Evolutionary conservation across 2,888 invertebrate genomes (phyloP).

Genomic region (Hesperia comma): DNA sequence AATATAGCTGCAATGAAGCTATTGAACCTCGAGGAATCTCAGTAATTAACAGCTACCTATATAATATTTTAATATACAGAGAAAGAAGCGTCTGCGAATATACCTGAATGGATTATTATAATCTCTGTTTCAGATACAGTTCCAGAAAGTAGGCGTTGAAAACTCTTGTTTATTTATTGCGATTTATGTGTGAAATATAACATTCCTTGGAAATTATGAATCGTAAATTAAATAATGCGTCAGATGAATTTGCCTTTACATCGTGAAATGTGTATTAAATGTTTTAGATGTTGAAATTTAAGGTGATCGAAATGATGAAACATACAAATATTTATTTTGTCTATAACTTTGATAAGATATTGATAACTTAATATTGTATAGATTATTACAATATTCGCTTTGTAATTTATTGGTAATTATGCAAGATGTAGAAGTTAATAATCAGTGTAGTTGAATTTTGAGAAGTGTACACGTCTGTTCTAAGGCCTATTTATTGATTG

Average conservation of each 20-base stretch:
- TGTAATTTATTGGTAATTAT: neutral
- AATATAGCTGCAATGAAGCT: neutral
- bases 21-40: neutral
- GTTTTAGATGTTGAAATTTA: constrained; percentile 9
- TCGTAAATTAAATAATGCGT: neutral
- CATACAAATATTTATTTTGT: constrained; percentile 24
- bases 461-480: neutral
- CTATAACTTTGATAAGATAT: constrained; percentile 12
- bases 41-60: neutral
- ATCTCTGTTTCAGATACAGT: neutral
- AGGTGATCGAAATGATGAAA: neutral
- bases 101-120: neutral
- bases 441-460: neutral
- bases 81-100: neutral
- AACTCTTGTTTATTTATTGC: constrained; percentile 9
- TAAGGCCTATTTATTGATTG: neutral
- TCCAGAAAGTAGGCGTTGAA: constrained; percentile 6
- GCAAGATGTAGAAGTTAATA: neutral
- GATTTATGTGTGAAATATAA: constrained; percentile 7
- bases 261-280: neutral
- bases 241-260: neutral
- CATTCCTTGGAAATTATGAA: constrained; percentile 13
- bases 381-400: neutral
- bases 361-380: neutral
- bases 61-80: neutral